Evolutionary conservation across 1,140 invertebrate species (phyloP).

Genomic region (Notospermus geniculatus): DNA sequence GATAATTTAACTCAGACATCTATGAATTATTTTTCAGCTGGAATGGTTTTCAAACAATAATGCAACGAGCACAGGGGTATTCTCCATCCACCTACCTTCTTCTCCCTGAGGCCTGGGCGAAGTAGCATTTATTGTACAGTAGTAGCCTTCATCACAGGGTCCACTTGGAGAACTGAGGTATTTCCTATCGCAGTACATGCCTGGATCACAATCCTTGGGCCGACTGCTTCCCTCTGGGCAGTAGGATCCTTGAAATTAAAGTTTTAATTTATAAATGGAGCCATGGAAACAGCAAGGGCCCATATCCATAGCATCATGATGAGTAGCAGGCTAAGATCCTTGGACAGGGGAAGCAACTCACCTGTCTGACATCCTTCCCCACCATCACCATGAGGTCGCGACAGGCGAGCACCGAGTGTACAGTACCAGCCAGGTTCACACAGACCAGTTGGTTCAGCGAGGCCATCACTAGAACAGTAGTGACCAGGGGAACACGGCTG

Average conservation of each 20-base stretch:
- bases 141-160: constrained; percentile 42
- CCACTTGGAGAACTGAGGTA: constrained; percentile 34
- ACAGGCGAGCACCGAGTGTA: constrained; percentile 33
- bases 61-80: too few species aligned
- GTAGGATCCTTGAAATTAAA: constrained; percentile 32
- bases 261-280: too few species aligned
- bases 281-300: too few species aligned
- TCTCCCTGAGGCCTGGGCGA: constrained; percentile 36
- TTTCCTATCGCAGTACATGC: constrained; percentile 40
- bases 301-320: too few species aligned
- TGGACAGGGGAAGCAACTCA: constrained; percentile 13
- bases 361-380: constrained; percentile 45
- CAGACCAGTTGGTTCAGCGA: constrained; percentile 33
- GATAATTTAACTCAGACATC: too few species aligned
- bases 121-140: constrained; percentile 40
- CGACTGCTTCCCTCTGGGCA: constrained; percentile 38
- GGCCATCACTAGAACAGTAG: constrained; percentile 43
- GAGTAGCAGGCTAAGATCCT: background rate
- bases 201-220: constrained; percentile 38
- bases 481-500: constrained; percentile 38
- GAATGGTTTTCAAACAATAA: too few species aligned
- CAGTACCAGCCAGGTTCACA: constrained; percentile 52
- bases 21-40: too few species aligned
- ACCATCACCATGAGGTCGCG: constrained; percentile 36
- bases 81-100: constrained; percentile 36